Evolutionary conservation across 2,797 vertebrate genomes (phyloP).

Genomic region (Trachurus trachurus): DNA sequence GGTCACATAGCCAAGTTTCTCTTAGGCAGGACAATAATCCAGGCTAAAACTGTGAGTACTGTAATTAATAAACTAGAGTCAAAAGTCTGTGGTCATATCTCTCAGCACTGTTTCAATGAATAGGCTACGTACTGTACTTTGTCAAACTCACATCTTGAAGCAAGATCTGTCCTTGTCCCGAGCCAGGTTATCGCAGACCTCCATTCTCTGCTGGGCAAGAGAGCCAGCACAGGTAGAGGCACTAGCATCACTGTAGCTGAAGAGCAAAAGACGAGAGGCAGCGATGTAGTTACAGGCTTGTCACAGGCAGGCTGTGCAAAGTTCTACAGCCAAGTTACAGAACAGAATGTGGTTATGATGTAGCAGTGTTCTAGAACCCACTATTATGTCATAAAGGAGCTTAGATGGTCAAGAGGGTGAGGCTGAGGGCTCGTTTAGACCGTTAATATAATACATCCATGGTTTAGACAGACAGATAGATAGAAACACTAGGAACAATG

Average conservation of each 20-base stretch:
- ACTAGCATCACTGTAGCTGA: conserved; percentile 57
- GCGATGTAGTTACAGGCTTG: neutral
- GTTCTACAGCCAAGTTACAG: neutral
- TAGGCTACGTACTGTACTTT: too few species aligned
- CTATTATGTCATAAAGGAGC: neutral
- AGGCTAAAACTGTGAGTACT: neutral
- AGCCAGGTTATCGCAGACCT: conserved; percentile 81
- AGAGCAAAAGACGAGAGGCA: neutral
- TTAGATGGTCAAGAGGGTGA: neutral
- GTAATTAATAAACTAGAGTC: neutral
- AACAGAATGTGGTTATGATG: neutral
- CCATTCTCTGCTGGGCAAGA: conserved; percentile 77
- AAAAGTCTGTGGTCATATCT: neutral
- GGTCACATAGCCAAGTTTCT: neutral
- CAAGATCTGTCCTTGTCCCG: conserved; percentile 85
- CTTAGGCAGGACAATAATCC: neutral
- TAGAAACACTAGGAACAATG: too few species aligned
- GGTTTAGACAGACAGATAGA: too few species aligned
- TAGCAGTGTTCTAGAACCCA: neutral
- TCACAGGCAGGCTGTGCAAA: neutral
- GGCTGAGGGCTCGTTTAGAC: too few species aligned
- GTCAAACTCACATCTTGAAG: conserved; percentile 79
- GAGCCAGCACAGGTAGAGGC: conserved; percentile 87
- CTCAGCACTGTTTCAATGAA: neutral
- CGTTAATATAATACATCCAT: too few species aligned